Evolutionary conservation across 1,140 invertebrate genomes (phyloP).

Genomic region (Tribolium madens): DNA sequence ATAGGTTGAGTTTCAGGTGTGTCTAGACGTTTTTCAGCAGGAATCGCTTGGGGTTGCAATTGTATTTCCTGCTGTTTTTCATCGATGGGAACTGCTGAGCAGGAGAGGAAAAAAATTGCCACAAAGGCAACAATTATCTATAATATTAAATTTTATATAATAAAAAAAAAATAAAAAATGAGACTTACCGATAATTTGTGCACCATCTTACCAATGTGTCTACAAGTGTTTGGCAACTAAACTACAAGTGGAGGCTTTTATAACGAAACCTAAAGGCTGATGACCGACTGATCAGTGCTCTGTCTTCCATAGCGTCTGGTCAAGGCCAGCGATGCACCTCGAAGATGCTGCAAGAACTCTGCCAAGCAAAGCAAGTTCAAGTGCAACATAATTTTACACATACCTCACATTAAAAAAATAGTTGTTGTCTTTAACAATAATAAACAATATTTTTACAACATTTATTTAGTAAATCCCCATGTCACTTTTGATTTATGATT

Average conservation of each 20-base stretch:
- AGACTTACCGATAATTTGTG: slow-evolving; percentile 23
- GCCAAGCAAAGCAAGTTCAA: background rate
- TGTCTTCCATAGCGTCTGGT: slow-evolving; percentile 38
- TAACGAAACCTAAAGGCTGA: slow-evolving; percentile 34
- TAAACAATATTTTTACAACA: background rate
- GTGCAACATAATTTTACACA: background rate
- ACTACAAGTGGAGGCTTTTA: slow-evolving; percentile 39
- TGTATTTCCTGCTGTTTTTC: background rate
- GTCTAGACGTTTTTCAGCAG: background rate
- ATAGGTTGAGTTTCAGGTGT: background rate
- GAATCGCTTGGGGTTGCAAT: background rate
- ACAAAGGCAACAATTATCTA: background rate
- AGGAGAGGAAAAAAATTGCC: background rate
- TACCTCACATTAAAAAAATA: background rate
- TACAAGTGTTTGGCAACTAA: background rate
- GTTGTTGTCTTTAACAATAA: background rate
- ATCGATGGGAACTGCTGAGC: background rate
- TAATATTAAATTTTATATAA: background rate
- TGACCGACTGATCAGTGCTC: slow-evolving; percentile 42
- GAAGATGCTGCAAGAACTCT: slow-evolving; percentile 30
- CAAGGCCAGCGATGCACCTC: slow-evolving; percentile 40
- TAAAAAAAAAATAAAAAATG: background rate
- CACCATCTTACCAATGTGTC: slow-evolving; percentile 16
- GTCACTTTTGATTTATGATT: background rate
- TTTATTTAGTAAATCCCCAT: background rate